Base-by-base conservation (phyloP, 2,888 invertebrate species). In the Cancer borealis region DNA sequence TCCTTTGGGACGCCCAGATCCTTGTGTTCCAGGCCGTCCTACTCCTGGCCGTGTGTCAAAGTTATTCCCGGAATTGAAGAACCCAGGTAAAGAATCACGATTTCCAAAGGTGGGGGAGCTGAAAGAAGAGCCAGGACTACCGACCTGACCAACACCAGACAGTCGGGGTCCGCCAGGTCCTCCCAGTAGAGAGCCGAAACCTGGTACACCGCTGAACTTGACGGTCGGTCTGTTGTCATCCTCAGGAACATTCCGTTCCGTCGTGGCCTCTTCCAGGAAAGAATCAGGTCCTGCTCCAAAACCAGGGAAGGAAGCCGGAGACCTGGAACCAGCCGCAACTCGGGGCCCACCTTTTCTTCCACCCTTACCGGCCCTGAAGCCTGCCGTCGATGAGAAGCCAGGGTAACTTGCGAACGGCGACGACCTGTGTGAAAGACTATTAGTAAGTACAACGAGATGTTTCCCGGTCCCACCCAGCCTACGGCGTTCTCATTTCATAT, bases 231-330 rank as follows among this genome's bases (percentile, higher is more conserved):
- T 12, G 73, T 49, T 88, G 45, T 92, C 92, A 30, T 91, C 92
- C 21, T 93, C 93, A 4, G 87, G 84, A 6, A 84, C 94, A 49
- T n/a, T 73, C 79, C 79, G 66, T 30, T 90, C 91, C 12, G 94
- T 94, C 2, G 94, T 92, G n/a, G 66, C 94, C 45, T 92, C 90
- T n/a, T 94, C 92, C 66, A 94, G 54, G 91, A 94, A 94, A n/a
- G 94, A 88, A 12, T 92, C 94, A 21, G 94, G 94, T 1, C 94
- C 94, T 79, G 66, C 93, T 3, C 93, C 93, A 66, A 92, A 87
- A 30, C 90, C 88, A 46, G 93, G 91, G 47, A 94, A 94, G 26
- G 88, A 45, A 0, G 30, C 47, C 45, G 89, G 3, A 8, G 26
- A 14, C 45, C 90, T 54, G 14, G 47, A 66, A 21, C 93, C 88